A percentile compares a stretch with the other conserved stretches of the same genome.
These are phyloP conservation scores for Lethrus apterus DNA, from an alignment of 1,140 invertebrate genomes.

Conservation along the genomic window DNA sequence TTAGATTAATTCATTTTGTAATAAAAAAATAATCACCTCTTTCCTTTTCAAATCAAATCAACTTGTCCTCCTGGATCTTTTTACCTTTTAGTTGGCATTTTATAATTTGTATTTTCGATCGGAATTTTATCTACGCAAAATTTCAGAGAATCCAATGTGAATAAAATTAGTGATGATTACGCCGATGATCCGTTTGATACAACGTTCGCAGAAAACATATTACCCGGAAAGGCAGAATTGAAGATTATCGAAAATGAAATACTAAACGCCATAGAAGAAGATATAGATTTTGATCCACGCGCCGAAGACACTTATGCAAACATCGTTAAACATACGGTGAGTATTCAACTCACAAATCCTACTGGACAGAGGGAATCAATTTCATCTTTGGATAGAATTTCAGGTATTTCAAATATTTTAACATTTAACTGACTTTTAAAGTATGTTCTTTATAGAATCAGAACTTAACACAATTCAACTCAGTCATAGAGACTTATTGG, in stretches of 20 bases:
- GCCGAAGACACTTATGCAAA: slow-evolving; percentile 48
- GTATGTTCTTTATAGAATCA: slow-evolving; percentile 19
- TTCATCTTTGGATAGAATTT: slow-evolving; percentile 40
- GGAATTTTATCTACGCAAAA: too few relatives aligned
- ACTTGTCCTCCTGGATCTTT: too few relatives aligned
- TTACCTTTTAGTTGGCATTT: too few relatives aligned
- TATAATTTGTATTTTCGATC: too few relatives aligned
- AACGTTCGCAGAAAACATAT: slow-evolving; percentile 68
- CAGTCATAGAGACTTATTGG: slow-evolving; percentile 55
- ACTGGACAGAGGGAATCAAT: slow-evolving; percentile 43
- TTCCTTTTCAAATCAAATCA: too few relatives aligned
- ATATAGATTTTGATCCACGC: slow-evolving; percentile 61
- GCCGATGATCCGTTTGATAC: slow-evolving; percentile 81
- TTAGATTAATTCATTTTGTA: too few relatives aligned
- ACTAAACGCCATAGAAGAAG: slow-evolving; percentile 46
- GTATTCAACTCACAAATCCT: slow-evolving; percentile 50
- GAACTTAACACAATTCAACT: slow-evolving; percentile 38
- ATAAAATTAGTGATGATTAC: too few relatives aligned
- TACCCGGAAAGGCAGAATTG: slow-evolving; percentile 59
- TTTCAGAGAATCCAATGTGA: too few relatives aligned
- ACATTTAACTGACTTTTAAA: slow-evolving; percentile 4
- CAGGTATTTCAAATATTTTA: slow-evolving; percentile 13
- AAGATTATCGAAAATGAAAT: slow-evolving; percentile 57
- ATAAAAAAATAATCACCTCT: too few relatives aligned
- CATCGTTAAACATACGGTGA: slow-evolving; percentile 40